Evolutionary conservation across 2,888 invertebrate genomes (phyloP), one percentile per base, ranked within the genome.

Genomic region (Drosophila phalerata): DNA sequence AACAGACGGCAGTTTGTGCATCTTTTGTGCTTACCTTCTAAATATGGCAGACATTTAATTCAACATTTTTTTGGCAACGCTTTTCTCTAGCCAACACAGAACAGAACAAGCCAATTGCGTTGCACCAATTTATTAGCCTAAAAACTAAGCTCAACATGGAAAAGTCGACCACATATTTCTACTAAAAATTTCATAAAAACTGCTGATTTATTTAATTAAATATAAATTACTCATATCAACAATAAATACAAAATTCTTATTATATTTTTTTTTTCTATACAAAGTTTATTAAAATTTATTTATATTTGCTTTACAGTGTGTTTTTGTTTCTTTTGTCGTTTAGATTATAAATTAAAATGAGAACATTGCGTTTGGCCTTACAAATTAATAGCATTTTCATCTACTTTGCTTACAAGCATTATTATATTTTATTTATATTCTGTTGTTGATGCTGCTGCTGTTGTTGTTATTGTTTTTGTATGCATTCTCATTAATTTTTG

Each of bases 321-420:
- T 69, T 65, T 56, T 56, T 69, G 66, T 67, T 78, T 86, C 49
- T 77, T 79, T 85, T 74, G 45, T 72, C 55, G 83, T 83, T 87
- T 88, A 80, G 78, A 69, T 84, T 86, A 83, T 83, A 88, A 88
- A 85, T 89, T 84, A 90, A 90, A 89, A 90, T 89, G 89, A 89
- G 90, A 90, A 90, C 89, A 90, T 90, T 90, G 86, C 87, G 79
- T 87, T 89, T 89, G 77, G 85, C 76, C 90, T 90, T 88, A 89
- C 74, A 84, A 83, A 77, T 83, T 88, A 89, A 90, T 87, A 87
- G 86, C 86, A 89, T 88, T 89, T 79, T 75, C 73, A 65, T 73
- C 75, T 58, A 71, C 56, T 69, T 42, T 65, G 79, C 84, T 68
- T 83, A 55, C 55, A 58, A 67, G 68, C 62, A 67, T 65, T 71